These are phyloP conservation scores for Pterobdella sp. DNA, from an alignment of 2,888 invertebrate genomes.

Conservation along the genomic window DNA sequence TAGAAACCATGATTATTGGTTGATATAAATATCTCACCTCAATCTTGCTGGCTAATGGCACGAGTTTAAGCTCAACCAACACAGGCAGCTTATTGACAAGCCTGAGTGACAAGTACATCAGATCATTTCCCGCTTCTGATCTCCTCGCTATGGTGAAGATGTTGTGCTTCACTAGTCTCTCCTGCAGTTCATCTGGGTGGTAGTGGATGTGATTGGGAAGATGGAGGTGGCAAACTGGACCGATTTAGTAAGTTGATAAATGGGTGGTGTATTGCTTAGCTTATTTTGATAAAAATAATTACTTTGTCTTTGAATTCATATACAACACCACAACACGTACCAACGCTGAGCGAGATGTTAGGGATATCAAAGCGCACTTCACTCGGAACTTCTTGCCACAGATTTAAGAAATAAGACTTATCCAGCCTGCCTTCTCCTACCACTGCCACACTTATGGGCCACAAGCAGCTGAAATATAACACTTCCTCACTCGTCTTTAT, in stretches of 20 bases:
- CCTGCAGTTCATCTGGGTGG: conserved; percentile 70
- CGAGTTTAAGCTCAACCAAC: conserved; percentile 84
- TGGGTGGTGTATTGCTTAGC: neutral
- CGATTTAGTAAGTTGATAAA: neutral
- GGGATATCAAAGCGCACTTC: conserved; percentile 59
- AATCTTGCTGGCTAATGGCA: conserved; percentile 82
- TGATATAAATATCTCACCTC: conserved; percentile 36
- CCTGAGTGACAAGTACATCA: conserved; percentile 94
- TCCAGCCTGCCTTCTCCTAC: conserved; percentile 94
- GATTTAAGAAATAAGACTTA: conserved; percentile 88
- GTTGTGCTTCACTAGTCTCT: conserved; percentile 89
- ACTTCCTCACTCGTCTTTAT: conserved; percentile 97
- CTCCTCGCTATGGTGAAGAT: conserved; percentile 97
- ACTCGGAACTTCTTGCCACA: conserved; percentile 98
- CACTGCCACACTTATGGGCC: conserved; percentile 85
- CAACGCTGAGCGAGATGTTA: neutral
- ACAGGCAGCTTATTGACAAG: conserved; percentile 96
- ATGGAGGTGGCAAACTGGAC: too few relatives aligned
- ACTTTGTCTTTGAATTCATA: neutral
- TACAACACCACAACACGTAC: neutral
- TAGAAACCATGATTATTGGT: too few relatives aligned
- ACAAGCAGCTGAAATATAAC: conserved; percentile 88
- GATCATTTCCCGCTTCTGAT: conserved; percentile 96
- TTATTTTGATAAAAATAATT: neutral
- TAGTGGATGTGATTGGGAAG: too few relatives aligned